Conservation (phyloP, 2,113 vertebrate species). For the Chinchilla lanigera region DNA sequence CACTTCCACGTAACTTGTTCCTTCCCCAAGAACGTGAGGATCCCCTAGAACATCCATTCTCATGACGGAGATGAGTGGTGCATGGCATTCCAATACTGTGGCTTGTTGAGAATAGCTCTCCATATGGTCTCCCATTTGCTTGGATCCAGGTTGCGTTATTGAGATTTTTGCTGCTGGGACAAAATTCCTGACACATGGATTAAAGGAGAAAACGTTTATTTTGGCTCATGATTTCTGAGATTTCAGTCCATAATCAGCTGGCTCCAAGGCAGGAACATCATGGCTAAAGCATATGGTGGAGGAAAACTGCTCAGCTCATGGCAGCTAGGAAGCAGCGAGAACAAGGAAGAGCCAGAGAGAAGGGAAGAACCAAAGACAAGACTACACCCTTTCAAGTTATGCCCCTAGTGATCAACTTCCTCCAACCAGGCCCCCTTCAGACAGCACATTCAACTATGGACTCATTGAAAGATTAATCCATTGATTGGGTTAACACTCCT, state of each 20-base stretch:
- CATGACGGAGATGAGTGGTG: neutral
- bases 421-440: neutral
- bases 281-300: neutral
- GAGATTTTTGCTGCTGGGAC: neutral
- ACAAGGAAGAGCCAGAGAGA: neutral
- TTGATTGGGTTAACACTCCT: neutral
- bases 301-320: neutral
- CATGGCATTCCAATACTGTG: neutral
- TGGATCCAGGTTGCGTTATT: neutral
- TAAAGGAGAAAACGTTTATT: neutral
- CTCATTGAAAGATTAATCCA: neutral
- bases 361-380: neutral
- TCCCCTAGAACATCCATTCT: neutral
- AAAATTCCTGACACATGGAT: neutral
- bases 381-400: neutral
- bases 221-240: neutral
- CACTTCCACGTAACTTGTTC: neutral
- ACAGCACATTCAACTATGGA: neutral
- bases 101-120: neutral
- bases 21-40: neutral
- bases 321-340: neutral
- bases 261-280: neutral
- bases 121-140: neutral
- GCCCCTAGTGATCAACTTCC: neutral
- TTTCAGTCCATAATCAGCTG: neutral